These are phyloP conservation scores for Eilema griseolum DNA, from an alignment of 2,888 invertebrate species.

Conservation along the genomic window DNA sequence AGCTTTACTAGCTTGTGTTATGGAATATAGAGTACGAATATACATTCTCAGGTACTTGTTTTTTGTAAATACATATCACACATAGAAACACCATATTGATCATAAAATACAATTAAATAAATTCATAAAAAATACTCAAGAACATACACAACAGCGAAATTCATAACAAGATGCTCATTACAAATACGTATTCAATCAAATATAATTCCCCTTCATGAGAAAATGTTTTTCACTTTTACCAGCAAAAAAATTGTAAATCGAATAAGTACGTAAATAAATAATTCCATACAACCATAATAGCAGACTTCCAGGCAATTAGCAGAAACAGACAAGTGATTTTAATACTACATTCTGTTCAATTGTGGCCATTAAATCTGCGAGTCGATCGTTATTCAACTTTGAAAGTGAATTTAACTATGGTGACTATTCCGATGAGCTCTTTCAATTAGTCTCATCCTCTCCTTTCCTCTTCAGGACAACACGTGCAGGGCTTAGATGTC, in stretches of 20 bases:
- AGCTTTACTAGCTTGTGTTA: too few species aligned
- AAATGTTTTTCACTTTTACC: conserved; percentile 1
- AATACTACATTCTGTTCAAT: conserved; percentile 46
- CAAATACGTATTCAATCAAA: conserved; percentile 9
- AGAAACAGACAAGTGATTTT: conserved; percentile 57
- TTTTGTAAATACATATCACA: too few species aligned
- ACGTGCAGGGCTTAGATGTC: too few species aligned
- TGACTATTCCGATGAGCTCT: too few species aligned
- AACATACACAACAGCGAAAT: neutral
- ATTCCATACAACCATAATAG: conserved; percentile 34
- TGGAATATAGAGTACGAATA: too few species aligned
- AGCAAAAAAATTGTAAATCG: conserved; percentile 15
- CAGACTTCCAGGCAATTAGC: conserved; percentile 60
- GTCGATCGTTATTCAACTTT: neutral
- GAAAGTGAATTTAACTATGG: too few species aligned
- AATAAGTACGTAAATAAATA: conserved; percentile 17
- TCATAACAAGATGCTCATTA: conserved; percentile 7
- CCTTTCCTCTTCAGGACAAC: too few species aligned
- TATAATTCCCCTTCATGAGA: conserved; percentile 8
- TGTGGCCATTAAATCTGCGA: conserved; percentile 41
- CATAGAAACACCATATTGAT: neutral
- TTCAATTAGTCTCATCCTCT: too few species aligned
- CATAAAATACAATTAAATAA: neutral
- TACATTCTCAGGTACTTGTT: too few species aligned
- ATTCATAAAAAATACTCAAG: conserved; percentile 2